Conservation (phyloP, 1,140 invertebrate genomes). For the Ylistrum balloti region DNA sequence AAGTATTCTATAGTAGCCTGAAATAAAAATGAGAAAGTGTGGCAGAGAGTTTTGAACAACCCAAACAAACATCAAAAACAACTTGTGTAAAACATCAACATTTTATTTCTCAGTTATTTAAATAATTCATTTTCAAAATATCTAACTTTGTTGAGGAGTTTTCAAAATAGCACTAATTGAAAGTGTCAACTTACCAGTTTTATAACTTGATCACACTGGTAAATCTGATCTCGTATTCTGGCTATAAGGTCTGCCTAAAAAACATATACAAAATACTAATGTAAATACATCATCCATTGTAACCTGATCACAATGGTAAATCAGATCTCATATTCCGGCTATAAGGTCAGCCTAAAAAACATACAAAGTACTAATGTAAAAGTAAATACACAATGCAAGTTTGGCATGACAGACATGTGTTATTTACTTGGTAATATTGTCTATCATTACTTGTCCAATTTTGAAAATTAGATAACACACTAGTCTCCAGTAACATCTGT, state of each 20-base stretch:
- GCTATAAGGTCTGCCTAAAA: conserved; percentile 81
- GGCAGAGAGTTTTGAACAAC: no score
- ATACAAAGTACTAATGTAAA: background rate
- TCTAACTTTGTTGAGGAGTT: no score
- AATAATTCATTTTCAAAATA: no score
- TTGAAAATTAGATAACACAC: no score
- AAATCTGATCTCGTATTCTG: conserved; percentile 84
- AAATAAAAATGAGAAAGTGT: conserved; percentile 52
- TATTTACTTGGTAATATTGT: no score
- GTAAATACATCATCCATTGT: conserved; percentile 73
- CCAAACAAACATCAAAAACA: no score
- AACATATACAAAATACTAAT: conserved; percentile 50
- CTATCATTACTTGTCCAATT: background rate
- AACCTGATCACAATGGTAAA: conserved; percentile 84
- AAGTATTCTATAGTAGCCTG: conserved; percentile 85
- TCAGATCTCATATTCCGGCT: conserved; percentile 83
- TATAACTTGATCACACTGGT: conserved; percentile 84
- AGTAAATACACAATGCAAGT: no score
- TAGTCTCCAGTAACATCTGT: no score
- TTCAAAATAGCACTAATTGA: background rate
- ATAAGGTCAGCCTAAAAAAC: conserved; percentile 81
- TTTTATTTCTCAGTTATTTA: no score
- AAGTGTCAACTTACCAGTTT: conserved; percentile 79
- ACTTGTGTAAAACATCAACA: no score
- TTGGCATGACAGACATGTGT: no score